A percentile compares a stretch with the other conserved stretches of the same genome.
These are phyloP conservation scores for Oenanthe oenanthe DNA, from an alignment of 2,113 vertebrate species.

Conservation along the genomic window DNA sequence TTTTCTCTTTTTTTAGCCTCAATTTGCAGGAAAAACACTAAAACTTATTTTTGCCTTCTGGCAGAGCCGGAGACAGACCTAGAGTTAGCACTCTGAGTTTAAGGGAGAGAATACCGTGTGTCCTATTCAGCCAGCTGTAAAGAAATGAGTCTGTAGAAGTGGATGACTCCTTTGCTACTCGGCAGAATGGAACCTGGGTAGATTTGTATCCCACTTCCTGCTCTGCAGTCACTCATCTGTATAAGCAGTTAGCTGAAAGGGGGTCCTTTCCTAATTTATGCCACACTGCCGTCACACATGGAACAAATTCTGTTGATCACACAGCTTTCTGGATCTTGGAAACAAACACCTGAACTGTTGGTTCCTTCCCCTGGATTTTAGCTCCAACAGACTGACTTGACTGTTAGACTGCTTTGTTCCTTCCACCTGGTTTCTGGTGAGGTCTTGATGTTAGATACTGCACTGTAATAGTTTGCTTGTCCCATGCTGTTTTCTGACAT, in stretches of 20 bases:
- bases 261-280: neutral
- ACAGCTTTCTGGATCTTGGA: neutral
- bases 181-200: neutral
- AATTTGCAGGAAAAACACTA: neutral
- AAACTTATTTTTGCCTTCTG: neutral
- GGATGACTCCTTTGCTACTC: neutral
- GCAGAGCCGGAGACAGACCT: neutral
- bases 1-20: too few species aligned
- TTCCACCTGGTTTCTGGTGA: neutral
- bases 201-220: neutral
- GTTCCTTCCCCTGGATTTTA: neutral
- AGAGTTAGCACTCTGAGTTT: neutral
- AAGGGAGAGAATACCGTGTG: accelerated
- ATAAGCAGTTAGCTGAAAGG: neutral
- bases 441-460: neutral
- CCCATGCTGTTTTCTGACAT: neutral
- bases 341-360: neutral
- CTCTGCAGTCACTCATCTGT: neutral
- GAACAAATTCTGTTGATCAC: neutral
- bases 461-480: neutral
- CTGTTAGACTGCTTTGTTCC: neutral
- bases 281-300: accelerated
- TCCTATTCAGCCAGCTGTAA: neutral
- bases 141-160: neutral
- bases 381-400: neutral